A percentile compares a stretch with the other conserved stretches of the same genome.
phyloP scores from a whole-genome alignment of 2,113 vertebrate genomes.

The Megaceryle torquata region DNA sequence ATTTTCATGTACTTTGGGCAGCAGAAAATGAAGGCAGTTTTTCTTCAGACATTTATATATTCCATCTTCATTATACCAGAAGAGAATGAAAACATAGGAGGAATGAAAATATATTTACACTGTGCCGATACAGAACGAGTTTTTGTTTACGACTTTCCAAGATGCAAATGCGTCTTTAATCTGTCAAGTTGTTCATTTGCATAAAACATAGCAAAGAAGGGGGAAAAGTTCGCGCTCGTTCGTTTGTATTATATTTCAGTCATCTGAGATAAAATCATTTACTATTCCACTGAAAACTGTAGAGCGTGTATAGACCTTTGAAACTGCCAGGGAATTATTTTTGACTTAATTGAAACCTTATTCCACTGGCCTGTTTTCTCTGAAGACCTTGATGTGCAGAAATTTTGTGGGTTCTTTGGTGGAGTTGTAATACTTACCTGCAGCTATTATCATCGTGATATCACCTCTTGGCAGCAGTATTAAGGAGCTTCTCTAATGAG shows the following conservation, averaged over 20 bases:
- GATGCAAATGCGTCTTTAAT: conserved; percentile 40
- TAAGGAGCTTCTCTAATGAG: conserved; percentile 35
- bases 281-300: conserved; percentile 13
- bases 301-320: not conserved
- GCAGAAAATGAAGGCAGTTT: conserved; percentile 40
- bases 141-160: conserved; percentile 48
- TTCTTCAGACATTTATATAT: conserved; percentile 25
- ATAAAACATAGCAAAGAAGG: conserved; percentile 1
- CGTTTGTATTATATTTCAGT: conserved; percentile 35
- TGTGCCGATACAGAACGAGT: not conserved
- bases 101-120: conserved; percentile 43
- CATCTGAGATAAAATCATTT: conserved; percentile 45
- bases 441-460: conserved; percentile 44
- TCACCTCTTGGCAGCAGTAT: conserved; percentile 48
- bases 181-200: conserved; percentile 24
- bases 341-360: conserved; percentile 40
- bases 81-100: not conserved
- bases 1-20: not conserved
- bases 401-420: conserved; percentile 6
- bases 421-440: conserved; percentile 12
- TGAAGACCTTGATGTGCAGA: conserved; percentile 25
- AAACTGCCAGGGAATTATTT: conserved; percentile 50
- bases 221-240: not conserved
- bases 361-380: not conserved
- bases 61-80: not conserved